Base-by-base conservation (phyloP, 2,113 vertebrate genomes). In the Bubo scandiacus region DNA sequence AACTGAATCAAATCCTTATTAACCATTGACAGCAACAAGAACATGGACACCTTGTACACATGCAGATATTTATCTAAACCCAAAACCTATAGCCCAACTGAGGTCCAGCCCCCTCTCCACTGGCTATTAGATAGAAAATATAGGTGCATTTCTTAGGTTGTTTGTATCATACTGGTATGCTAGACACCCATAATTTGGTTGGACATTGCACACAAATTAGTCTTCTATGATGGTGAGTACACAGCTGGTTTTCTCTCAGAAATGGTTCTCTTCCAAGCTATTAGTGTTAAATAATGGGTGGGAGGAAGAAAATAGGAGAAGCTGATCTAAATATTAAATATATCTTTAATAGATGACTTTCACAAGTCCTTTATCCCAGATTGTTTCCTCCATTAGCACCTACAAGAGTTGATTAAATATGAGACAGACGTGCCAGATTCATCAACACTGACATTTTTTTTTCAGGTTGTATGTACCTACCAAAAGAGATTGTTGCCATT, bases 271-370 rank as follows among this genome's bases (percentile, higher is more conserved):
- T 70, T 97, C 70, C 43, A 81, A 81, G 45, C 4, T 32, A 61
- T 57, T 26, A 63, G 5, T 78, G 67, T 66, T 81, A 81, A 87
- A 75, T 68, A 90, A 90, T 70, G 22, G 17, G 29, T 74, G 51
- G 63, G 82, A 85, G 45, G 54, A 92, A 84, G 19, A 21, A 79
- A 92, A 91, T 27, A 77, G 49, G 72, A 94, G 91, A 84, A 96
- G 78, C 40, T 81, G 23, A 88, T 88, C 62, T 92, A 94, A 91
- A 89, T 94, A 57, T 68, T 85, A 92, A 95, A 81, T 92, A 67
- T 88, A 74, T 87, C 63, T 95, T 97, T 94, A 94, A 95, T 51
- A 96, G 81, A 49, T 98, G 97, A 98, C 98, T 98, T 98, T 98
- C 97, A 97, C 72, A 92, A 93, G 96, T 97, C 97, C 95, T 98